Base-by-base conservation (phyloP, 2,113 vertebrate species). In the Orthochromis indermauri region DNA sequence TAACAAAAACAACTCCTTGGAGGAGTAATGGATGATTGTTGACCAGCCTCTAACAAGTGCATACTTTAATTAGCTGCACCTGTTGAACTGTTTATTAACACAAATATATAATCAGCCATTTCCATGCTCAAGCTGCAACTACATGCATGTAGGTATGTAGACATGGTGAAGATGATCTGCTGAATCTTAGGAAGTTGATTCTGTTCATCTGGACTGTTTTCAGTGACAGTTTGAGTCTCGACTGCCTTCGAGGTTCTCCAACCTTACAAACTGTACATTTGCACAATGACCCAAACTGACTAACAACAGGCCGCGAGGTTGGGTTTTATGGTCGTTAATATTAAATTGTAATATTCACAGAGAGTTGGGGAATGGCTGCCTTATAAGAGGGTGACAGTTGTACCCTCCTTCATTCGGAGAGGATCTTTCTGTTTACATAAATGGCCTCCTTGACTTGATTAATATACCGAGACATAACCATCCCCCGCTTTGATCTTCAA, bases 271-370 rank as follows among this genome's bases (percentile, higher is more conserved):
- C 28, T 17, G 28, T 7, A 7, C 16, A 19, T 61, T 61, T 61
- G 57, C 57, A 33, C 0, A 61, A 61, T 17, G 28, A 66, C 61
- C 31, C 31, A 66, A n/a, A 66, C 0, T 0, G 61, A 35, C 17
- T 66, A 0, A 66, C 31, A n/a, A 2, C 10, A 66, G 31, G 61
- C 17, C 3, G 3, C 6, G 17, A 35, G 59, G 31, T 63, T 2
- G 19, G n/a, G 4, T 4, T 55, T 66, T 66, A 66, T n/a, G 31
- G 31, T 66, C 3, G 4, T 66, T 66, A 5, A 19, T 5, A n/a
- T 66, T 66, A 1, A 1, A 66, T 66, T 35, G 61, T 35, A 66
- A 66, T 35, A 66, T 66, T 66, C 6, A 66, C 61, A 66, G 31
- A 11, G 31, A 35, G 31, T n/a, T 63, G 59, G 59, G 16, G 59